Base-by-base conservation (phyloP, 2,113 vertebrate species). In the Callorhinus ursinus region DNA sequence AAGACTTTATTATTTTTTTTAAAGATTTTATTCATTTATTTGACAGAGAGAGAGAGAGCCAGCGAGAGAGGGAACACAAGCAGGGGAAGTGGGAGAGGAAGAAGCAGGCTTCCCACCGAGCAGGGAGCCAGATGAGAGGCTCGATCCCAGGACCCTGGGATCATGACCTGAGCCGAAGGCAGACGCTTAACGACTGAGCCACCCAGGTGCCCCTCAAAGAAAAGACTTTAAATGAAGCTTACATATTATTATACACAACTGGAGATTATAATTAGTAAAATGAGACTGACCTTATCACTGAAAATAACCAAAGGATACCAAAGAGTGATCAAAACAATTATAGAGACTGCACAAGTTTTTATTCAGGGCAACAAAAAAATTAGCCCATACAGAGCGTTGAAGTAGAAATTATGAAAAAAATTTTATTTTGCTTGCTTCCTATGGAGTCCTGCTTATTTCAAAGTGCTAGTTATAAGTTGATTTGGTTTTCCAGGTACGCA, bases 261-360 rank as follows among this genome's bases (percentile, higher is more conserved):
- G 39, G 71, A 79, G 13, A 39, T 49, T 69, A 5, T 85, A 91
- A 69, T 79, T 86, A 59, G 10, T 59, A 91, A 79, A 79, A 71
- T 61, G 72, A 85, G 28, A 71, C 72, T 51, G 71, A 79, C 10
- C 10, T 80, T 86, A 14, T 86, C 39, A 71, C 51, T 86, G 36
- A 91, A 86, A 86, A 86, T 42, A 39, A 95, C 21, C 33, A 91
- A 95, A 91, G 72, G 42, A 69, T 80, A 86, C 51, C 11, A 2
- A 91, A 71, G 36, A 90, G 33, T 71, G 24, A 91, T 61, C 80
- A 59, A 85, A 90, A 79, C 79, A 86, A 61, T 85, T 69, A 69
- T 26, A 85, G 4, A 13, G 57, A 65, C 71, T 95, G 3, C 6
- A 39, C 12, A 57, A 57, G 16, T 55, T 94, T 82, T 91, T 65